Evolutionary conservation across 2,888 invertebrate species (phyloP).

Genomic region (Emmelina monodactyla): DNA sequence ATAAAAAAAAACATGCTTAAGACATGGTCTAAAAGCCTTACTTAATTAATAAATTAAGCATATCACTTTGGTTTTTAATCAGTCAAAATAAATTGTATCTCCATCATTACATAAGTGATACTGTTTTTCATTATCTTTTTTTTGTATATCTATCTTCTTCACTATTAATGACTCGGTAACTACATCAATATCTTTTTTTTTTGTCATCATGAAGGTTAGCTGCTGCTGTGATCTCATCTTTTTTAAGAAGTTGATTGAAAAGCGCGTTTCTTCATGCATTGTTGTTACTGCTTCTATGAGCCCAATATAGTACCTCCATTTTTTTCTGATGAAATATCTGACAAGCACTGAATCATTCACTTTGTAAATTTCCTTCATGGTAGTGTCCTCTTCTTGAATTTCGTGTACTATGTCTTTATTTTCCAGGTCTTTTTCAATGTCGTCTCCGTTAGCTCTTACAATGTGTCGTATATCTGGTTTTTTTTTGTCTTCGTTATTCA

Average conservation of each 20-base stretch:
- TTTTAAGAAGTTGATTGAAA: conserved; percentile 4
- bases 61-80: too few relatives aligned
- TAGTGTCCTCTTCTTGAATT: background rate
- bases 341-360: conserved; percentile 5
- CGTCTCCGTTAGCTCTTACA: background rate
- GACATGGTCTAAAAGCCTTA: too few relatives aligned
- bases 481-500: background rate
- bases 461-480: background rate
- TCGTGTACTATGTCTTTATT: background rate
- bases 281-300: conserved; percentile 3
- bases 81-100: conserved; percentile 2
- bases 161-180: conserved; percentile 5
- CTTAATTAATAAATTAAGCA: too few relatives aligned
- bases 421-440: background rate
- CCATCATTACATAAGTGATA: conserved; percentile 2
- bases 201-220: conserved; percentile 1
- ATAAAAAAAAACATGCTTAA: too few relatives aligned
- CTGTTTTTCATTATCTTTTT: conserved; percentile 1
- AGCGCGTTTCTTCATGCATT: background rate
- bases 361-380: conserved; percentile 3
- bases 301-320: conserved; percentile 6
- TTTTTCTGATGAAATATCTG: conserved; percentile 5
- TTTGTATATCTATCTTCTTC: conserved; percentile 1
- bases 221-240: conserved; percentile 1
- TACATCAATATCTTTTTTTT: conserved; percentile 6